phyloP scores from a whole-genome alignment of 2,113 vertebrate genomes.

The Cochlearius cochlearius region DNA sequence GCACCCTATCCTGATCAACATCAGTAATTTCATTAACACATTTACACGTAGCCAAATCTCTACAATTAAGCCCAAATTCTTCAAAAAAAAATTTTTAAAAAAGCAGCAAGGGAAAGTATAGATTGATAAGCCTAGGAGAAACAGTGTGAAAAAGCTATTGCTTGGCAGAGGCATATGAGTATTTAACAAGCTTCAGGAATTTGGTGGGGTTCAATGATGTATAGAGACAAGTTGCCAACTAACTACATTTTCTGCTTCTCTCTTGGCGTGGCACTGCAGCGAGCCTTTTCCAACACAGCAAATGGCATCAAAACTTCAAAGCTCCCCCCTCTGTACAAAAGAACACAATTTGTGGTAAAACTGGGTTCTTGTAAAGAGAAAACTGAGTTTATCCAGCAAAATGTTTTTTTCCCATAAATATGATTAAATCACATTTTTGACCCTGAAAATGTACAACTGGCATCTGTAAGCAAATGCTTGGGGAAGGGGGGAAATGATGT shows the following conservation, averaged over 20 bases:
- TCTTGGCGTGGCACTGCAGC: neutral
- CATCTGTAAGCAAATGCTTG: neutral
- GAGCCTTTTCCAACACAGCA: neutral
- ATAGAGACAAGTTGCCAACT: neutral
- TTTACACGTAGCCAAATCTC: rapidly evolving
- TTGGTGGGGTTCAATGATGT: neutral
- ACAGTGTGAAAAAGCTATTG: neutral
- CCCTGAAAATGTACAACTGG: neutral
- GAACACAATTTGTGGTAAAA: neutral
- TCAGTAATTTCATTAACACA: neutral
- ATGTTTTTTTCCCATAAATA: neutral
- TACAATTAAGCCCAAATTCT: neutral
- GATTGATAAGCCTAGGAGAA: neutral
- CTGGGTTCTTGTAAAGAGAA: neutral
- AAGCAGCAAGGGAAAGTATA: neutral
- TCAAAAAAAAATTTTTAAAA: no score
- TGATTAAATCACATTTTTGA: neutral
- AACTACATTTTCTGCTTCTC: neutral
- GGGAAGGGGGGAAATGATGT: neutral
- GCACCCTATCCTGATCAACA: neutral
- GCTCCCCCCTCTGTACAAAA: neutral
- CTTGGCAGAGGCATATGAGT: neutral
- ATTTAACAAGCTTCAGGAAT: neutral
- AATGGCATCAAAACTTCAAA: neutral
- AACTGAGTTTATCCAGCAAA: neutral